Evolutionary conservation across 2,888 invertebrate genomes (phyloP), one percentile per base, ranked within the genome.

Genomic region (Dyspetes luteomarginatus): DNA sequence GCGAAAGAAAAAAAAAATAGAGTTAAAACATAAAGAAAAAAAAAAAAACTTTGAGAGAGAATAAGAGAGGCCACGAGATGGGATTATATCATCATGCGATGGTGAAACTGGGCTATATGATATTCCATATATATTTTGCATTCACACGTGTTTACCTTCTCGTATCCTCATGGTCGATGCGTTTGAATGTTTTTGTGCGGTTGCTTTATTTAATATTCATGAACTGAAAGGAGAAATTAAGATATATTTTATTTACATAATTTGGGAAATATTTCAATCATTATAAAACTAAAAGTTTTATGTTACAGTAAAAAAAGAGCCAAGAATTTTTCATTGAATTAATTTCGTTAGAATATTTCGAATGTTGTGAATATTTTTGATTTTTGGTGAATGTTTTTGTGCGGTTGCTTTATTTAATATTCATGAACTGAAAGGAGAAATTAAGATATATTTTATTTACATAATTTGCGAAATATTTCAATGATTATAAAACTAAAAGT

Each of bases 31-130:
- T n/a, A 56, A 45, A 52, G 15, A 52, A 17, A 24, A 12, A 69
- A 55, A 68, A 62, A 69, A 60, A 69, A 60, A 43, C 12, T 19
- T 45, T 15, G 60, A 7, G 28, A 26, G 22, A 62, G 62, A 56
- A 69, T 50, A 69, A 55, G 48, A 50, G 22, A 62, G 15, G 50
- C 52, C 41, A 65, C 45, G 60, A 48, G 48, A 65, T 15, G 62
- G 41, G 60, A 52, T 71, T 75, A 55, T 71, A 28, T 50, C 60
- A 30, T 50, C 22, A 36, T 28, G 36, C 22, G 55, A 4, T 62
- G 60, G 22, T 5, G 24, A 41, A 80, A 80, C 52, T 62, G 15
- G 45, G 52, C 17, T 22, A 26, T 24, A 19, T 26, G 30, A 22
- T 30, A 48, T 19, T 15, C 5, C 17, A 5, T 12, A 7, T 36